Evolutionary conservation across 2,797 vertebrate species (phyloP), one percentile per base, ranked within the genome.

Genomic region (Hydrocynus forskahlii): DNA sequence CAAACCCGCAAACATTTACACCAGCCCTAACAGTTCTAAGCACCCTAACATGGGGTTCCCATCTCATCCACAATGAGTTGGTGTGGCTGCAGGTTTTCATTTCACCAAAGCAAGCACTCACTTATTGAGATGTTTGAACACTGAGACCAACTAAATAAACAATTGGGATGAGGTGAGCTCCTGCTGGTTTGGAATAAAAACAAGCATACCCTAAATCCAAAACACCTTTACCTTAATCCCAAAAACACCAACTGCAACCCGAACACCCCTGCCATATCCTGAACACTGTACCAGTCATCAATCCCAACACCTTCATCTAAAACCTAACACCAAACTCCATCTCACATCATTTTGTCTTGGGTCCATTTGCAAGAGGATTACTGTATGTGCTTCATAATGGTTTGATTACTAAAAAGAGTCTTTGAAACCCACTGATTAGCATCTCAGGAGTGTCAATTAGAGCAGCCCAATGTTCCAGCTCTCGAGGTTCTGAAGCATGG

Each of bases 401-500:
- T 54, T 48, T 14, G 19, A 45, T 16, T 16, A 70, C 16, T 4
- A 52, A 54, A 10, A 35, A 52, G 38, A 8, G 21, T n/a, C 7
- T 68, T n/a, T 68, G 66, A 68, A 43, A 45, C 5, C 43, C 21
- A 8, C 19, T 52, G 16, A 71, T 52, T 52, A 35, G 69, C 17
- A 17, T 72, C 50, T 55, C 13, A 5, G n/a, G 12, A 54, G 50
- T 10, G 50, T 72, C 17, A 40, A 25, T 17, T 5, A 10, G 71
- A 69, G 40, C 21, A 23, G 43, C 14, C 9, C 2, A 9, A 48
- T 23, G 23, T 52, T 54, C 69, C 35, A 48, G 21, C 48, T 71
- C 69, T 71, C 9, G 23, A 72, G 52, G 69, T 54, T 55, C 69
- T 10, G 50, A 43, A 57, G 57, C 35, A n/a, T 29, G 69, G 14